Evolutionary conservation across 2,888 invertebrate genomes (phyloP), one percentile per base, ranked within the genome.

Genomic region (Ditula angustiorana): DNA sequence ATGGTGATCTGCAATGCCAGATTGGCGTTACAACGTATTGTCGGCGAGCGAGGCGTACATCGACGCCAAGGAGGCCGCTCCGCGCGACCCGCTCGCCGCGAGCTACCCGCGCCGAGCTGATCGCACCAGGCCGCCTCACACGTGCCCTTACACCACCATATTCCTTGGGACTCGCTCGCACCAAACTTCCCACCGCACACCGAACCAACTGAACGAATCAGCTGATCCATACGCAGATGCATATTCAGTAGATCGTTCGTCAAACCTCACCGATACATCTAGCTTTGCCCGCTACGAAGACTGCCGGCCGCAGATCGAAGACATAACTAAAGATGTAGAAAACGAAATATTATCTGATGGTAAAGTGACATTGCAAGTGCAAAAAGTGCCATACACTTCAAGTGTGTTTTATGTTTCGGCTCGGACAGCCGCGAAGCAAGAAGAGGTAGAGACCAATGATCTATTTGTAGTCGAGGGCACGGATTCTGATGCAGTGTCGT

Each of bases 11-110:
- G 88, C 83, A 75, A 93, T 93, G 93, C 93, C 93, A 74, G 93
- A 93, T 81, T 93, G 93, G 93, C 90, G 93, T 74, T 92, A 93
- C 88, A 93, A 93, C 85, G 92, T 93, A 77, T 83, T 93, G 76
- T 93, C 93, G 73, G 92, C 93, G 76, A 92, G 90, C 82, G 93
- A 93, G 84, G 92, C 92, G 75, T 92, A 87, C 75, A 85, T 90
- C 71, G 85, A 88, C 71, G 83, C 81, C 67, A 87, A 85, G 67
- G 83, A 80, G 47, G 79, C 76, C 53, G 78, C 85, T 19, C 78
- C 80, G 67, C 79, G 82, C 53, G 90, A 88, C 73, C 92, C 90
- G 30, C 85, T 87, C 63, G 87, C 85, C n/a, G 88, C 91, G 74
- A 90, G 91, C 77, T 93, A 93, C 78, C 94, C 93, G 70, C 93